A percentile compares a stretch with the other conserved stretches of the same genome.
These are phyloP conservation scores for Amblyornis subalaris DNA, from an alignment of 2,113 vertebrate species.

Conservation along the genomic window DNA sequence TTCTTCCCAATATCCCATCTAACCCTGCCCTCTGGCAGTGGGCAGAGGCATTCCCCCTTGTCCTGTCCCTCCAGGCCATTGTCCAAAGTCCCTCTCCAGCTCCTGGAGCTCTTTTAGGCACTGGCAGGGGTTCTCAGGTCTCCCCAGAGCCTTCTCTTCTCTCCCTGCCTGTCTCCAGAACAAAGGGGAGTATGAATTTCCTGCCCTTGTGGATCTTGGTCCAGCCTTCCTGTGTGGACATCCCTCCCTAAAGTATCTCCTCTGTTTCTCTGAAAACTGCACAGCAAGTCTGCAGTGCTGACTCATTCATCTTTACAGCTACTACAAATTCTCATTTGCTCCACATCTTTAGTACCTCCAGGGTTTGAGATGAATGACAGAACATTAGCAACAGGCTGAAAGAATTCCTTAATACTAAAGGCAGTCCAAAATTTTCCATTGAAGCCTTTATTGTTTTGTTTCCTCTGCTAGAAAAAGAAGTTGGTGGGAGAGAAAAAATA, in stretches of 20 bases:
- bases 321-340: constrained; percentile 9
- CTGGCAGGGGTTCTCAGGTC: neutral
- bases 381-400: constrained; percentile 26
- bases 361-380: constrained; percentile 9
- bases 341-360: constrained; percentile 9
- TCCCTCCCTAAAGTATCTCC: neutral
- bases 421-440: neutral
- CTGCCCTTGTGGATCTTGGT: neutral
- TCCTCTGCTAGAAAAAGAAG: neutral
- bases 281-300: neutral
- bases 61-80: neutral
- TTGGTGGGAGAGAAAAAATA: neutral
- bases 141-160: neutral
- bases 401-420: constrained; percentile 7
- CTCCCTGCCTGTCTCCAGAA: neutral
- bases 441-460: neutral
- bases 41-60: neutral
- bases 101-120: neutral
- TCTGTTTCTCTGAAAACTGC: neutral
- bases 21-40: neutral
- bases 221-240: neutral
- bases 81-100: neutral
- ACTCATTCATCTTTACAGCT: constrained; percentile 44
- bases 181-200: neutral
- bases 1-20: neutral